A percentile compares a stretch with the other conserved stretches of the same genome.
Evolutionary conservation across 2,113 vertebrate species (phyloP).

Genomic region (Brachyistius frenatus): DNA sequence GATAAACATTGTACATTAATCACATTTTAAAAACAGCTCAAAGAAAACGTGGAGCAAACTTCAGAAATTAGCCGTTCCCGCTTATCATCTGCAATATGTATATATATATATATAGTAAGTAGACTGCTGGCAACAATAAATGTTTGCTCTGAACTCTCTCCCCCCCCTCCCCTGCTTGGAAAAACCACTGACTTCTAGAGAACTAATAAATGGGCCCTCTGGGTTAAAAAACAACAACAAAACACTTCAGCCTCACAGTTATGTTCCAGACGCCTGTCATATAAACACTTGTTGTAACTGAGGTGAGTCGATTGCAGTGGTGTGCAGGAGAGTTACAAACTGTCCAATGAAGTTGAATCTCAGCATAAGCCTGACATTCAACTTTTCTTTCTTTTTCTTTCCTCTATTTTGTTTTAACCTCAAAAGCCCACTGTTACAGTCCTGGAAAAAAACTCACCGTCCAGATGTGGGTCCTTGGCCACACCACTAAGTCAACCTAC

Average conservation of each 20-base stretch:
- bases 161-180: neutral
- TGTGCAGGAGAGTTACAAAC: neutral
- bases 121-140: neutral
- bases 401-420: neutral
- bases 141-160: neutral
- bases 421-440: slow-evolving; percentile 1
- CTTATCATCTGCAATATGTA: neutral
- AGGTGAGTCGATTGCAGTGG: too few species aligned
- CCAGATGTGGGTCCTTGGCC: slow-evolving; percentile 38
- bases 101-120: slow-evolving; percentile 4
- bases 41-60: neutral
- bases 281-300: neutral
- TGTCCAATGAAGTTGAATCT: too few species aligned
- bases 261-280: neutral
- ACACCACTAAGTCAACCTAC: slow-evolving; percentile 16
- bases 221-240: neutral
- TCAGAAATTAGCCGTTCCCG: too few species aligned
- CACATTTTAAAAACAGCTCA: too few species aligned
- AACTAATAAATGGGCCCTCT: neutral
- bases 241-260: neutral
- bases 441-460: slow-evolving; percentile 29
- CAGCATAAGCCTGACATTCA: neutral
- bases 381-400: neutral
- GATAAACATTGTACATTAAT: too few species aligned
- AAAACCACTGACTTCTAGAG: neutral